Base-by-base conservation (phyloP, 2,888 invertebrate species). In the Rhamnusium bicolor region DNA sequence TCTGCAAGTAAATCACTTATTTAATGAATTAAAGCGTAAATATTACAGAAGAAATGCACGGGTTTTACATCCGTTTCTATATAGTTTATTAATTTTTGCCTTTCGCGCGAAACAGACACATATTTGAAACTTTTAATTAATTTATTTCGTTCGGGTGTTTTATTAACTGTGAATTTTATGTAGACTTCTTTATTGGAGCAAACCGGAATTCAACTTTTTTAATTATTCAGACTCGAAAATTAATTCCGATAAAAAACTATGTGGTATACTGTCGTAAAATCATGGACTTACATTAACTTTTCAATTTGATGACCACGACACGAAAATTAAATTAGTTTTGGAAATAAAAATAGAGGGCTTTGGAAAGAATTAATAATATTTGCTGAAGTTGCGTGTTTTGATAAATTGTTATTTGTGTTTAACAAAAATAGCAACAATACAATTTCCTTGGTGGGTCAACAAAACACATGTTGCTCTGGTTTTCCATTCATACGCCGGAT, bases 101-200 rank as follows among this genome's bases (percentile, higher is more conserved):
- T 18, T 21, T 19, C 32, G 40, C 40, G 60, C 10, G 29, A 40
- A 47, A 24, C 21, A 18, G 49, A 51, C 49, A 49, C 27, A 47
- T n/a, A 12, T 63, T 29, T 51, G 51, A 47, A 63, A 63, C 49
- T 63, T 63, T 63, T 63, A 63, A 63, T 63, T 63, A 63, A 63
- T 63, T 51, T 51, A 58, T 32, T 32, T 58, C 32, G 58, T 32
- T 18, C 58, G 29, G 58, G 32, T 58, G 58, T 58, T 58, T 58
- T 58, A 58, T 58, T 58, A 58, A 58, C 58, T 58, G 58, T 18
- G 58, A 58, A 58, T 58, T 58, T 32, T 32, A 32, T n/a, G 18
- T 32, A 12, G 58, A 14, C 32, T 6, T 10, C 3, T 40, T 40
- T 40, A 40, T 40, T n/a, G 40, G 4, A 3, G 40, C 40, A n/a